phyloP scores from a whole-genome alignment of 1,140 invertebrate genomes.

The Elymnias hypermnestra region DNA sequence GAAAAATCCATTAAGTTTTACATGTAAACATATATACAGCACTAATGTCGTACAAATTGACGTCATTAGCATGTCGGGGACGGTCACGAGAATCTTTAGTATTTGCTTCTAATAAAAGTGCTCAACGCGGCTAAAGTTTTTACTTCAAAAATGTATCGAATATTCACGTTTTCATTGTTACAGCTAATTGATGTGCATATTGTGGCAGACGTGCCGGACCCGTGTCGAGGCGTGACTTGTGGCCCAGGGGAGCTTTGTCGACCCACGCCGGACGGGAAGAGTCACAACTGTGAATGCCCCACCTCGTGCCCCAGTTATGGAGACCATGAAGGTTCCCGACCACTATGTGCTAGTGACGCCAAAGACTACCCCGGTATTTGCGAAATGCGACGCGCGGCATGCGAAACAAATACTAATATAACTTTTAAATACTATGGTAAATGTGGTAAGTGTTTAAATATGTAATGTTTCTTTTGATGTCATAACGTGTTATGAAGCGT shows the following conservation, averaged over 20 bases:
- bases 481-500: too few relatives aligned
- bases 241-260: constrained; percentile 86
- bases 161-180: constrained; percentile 35
- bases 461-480: too few relatives aligned
- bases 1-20: too few relatives aligned
- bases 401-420: constrained; percentile 84
- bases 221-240: constrained; percentile 85
- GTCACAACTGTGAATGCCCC: constrained; percentile 85
- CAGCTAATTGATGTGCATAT: constrained; percentile 39
- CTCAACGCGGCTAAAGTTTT: too few relatives aligned
- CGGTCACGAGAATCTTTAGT: too few relatives aligned
- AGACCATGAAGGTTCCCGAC: constrained; percentile 84
- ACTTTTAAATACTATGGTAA: constrained; percentile 91
- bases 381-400: constrained; percentile 87
- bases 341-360: constrained; percentile 86
- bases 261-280: constrained; percentile 83
- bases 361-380: constrained; percentile 87
- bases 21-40: too few relatives aligned
- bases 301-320: constrained; percentile 86
- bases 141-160: too few relatives aligned
- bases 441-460: constrained; percentile 94
- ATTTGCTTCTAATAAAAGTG: too few relatives aligned
- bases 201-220: constrained; percentile 84
- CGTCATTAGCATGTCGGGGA: too few relatives aligned
- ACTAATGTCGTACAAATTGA: too few relatives aligned